phyloP scores from a whole-genome alignment of 2,797 vertebrate species.

The Fundulus diaphanus region DNA sequence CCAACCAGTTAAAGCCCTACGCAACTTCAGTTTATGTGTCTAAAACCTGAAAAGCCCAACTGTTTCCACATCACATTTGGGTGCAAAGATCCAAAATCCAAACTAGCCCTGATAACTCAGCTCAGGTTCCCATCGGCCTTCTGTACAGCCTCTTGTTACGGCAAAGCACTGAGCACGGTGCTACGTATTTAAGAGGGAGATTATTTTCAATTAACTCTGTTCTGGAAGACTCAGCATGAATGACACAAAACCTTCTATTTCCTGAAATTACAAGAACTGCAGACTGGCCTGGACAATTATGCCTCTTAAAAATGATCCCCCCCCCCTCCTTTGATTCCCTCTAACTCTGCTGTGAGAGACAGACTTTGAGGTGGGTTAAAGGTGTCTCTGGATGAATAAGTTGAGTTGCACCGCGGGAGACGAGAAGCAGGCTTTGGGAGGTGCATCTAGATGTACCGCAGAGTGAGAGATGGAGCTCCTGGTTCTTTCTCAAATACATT shows the following conservation, averaged over 20 bases:
- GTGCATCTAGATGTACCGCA: slow-evolving; percentile 51
- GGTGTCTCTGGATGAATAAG: slow-evolving; percentile 65
- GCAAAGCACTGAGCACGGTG: slow-evolving; percentile 55
- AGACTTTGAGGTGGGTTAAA: slow-evolving; percentile 46
- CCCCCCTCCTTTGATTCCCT: slow-evolving; percentile 16
- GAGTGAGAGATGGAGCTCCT: slow-evolving; percentile 35
- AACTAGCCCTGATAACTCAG: slow-evolving; percentile 37
- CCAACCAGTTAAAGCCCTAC: neutral
- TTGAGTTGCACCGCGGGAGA: slow-evolving; percentile 58
- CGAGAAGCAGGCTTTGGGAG: slow-evolving; percentile 53
- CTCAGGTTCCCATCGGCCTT: slow-evolving; percentile 54
- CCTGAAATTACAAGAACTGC: slow-evolving; percentile 63
- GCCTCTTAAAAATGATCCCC: slow-evolving; percentile 47
- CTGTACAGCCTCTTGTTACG: slow-evolving; percentile 64
- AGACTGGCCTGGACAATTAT: slow-evolving; percentile 39
- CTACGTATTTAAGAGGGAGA: slow-evolving; percentile 45
- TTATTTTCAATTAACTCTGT: slow-evolving; percentile 73
- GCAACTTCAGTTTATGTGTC: neutral
- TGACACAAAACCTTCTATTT: slow-evolving; percentile 66
- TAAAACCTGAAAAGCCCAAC: slow-evolving; percentile 24
- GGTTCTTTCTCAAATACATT: slow-evolving; percentile 30
- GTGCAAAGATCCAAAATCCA: slow-evolving; percentile 30
- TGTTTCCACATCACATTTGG: slow-evolving; percentile 33
- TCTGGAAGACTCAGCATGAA: slow-evolving; percentile 60
- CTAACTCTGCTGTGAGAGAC: slow-evolving; percentile 46